phyloP scores from a whole-genome alignment of 2,888 invertebrate species.

The Drosophila diplacantha region DNA sequence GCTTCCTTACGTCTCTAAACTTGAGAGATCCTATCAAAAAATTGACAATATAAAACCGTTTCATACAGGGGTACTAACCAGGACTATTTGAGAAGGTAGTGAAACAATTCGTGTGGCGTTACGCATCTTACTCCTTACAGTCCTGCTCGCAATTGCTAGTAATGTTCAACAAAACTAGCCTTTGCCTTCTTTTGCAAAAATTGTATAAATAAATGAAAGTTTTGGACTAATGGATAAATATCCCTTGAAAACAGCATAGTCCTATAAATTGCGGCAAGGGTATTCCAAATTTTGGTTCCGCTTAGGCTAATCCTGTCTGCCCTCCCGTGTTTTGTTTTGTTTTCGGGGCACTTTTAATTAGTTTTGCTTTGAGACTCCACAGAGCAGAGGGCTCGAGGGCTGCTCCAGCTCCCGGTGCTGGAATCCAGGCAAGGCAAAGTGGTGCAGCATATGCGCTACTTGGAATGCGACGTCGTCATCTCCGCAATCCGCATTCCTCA shows the following conservation, averaged over 20 bases:
- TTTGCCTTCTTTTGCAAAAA: neutral
- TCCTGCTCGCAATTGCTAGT: too few relatives aligned
- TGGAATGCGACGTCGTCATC: slow-evolving; percentile 59
- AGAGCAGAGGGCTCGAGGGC: slow-evolving; percentile 23
- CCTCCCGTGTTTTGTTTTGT: slow-evolving; percentile 42
- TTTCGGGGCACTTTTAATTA: slow-evolving; percentile 76
- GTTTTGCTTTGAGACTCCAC: slow-evolving; percentile 68
- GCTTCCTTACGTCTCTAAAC: neutral
- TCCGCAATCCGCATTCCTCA: slow-evolving; percentile 23
- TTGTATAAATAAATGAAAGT: too few relatives aligned
- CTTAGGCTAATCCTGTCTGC: slow-evolving; percentile 30
- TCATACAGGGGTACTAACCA: too few relatives aligned
- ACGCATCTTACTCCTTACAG: too few relatives aligned
- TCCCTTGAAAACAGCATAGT: neutral
- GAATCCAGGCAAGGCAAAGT: slow-evolving; percentile 39
- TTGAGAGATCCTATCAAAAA: neutral
- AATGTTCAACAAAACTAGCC: too few relatives aligned
- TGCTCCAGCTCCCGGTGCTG: slow-evolving; percentile 25
- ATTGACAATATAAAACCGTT: neutral
- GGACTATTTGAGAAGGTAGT: too few relatives aligned
- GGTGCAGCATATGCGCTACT: slow-evolving; percentile 70
- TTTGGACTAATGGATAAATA: neutral
- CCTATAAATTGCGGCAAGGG: neutral
- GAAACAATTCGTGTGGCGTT: too few relatives aligned
- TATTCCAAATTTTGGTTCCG: slow-evolving; percentile 19